These are phyloP conservation scores for Crambe crambe DNA, from an alignment of 37 sponge, comb jelly and placozoan genomes.

Conservation along the genomic window DNA sequence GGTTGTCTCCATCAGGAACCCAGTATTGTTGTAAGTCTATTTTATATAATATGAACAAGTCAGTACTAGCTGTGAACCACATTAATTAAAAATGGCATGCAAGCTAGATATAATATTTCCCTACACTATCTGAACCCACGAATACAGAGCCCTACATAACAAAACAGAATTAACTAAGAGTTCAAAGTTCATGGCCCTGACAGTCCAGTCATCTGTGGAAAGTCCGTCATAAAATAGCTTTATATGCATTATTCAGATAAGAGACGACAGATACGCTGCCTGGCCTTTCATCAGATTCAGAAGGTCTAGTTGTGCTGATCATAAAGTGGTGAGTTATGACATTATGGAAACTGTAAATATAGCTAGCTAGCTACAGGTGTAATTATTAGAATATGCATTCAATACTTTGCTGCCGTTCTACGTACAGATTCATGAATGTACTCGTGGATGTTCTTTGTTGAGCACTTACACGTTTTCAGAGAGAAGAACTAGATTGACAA, in stretches of 20 bases:
- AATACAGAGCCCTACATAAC: too few relatives aligned
- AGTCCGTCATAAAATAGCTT: too few relatives aligned
- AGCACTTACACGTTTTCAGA: background rate
- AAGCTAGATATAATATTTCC: background rate
- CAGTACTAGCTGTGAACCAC: background rate
- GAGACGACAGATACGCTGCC: background rate
- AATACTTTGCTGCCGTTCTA: too few relatives aligned
- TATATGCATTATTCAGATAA: background rate
- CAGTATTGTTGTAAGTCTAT: background rate
- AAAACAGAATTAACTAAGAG: too few relatives aligned
- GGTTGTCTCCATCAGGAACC: background rate
- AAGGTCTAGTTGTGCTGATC: background rate
- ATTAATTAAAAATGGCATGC: too few relatives aligned
- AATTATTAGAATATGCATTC: background rate
- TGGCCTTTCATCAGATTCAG: background rate
- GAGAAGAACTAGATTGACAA: background rate
- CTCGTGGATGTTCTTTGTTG: background rate
- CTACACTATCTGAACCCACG: too few relatives aligned
- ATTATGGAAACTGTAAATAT: too few relatives aligned
- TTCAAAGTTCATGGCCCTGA: too few relatives aligned
- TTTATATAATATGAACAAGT: background rate
- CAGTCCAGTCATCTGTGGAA: too few relatives aligned
- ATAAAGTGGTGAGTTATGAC: background rate
- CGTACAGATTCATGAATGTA: constrained; percentile 3
- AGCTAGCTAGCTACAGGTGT: background rate